phyloP scores from a whole-genome alignment of 2,888 invertebrate genomes.

The Acronicta aceris region DNA sequence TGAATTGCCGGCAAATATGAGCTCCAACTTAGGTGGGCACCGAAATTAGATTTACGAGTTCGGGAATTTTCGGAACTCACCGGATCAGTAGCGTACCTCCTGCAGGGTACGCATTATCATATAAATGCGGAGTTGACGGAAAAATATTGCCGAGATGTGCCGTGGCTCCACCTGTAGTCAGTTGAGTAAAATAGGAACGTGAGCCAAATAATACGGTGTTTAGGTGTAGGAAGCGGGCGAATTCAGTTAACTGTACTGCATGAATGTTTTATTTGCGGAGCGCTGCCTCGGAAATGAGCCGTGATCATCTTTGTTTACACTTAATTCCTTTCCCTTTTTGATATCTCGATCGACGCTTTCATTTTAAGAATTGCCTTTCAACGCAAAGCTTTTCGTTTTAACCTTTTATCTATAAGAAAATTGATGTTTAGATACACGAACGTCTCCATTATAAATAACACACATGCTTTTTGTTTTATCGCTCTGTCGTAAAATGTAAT shows the following conservation, averaged over 20 bases:
- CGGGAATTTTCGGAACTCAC: slow-evolving; percentile 85
- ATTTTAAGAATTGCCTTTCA: slow-evolving; percentile 39
- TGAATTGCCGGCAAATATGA: slow-evolving; percentile 75
- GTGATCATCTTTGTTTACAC: slow-evolving; percentile 58
- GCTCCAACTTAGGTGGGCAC: slow-evolving; percentile 70
- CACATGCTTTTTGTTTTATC: slow-evolving; percentile 30
- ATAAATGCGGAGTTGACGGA: slow-evolving; percentile 82
- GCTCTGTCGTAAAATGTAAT: slow-evolving; percentile 27
- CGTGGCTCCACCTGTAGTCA: slow-evolving; percentile 66
- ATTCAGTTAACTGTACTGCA: slow-evolving; percentile 61
- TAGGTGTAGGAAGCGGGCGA: slow-evolving; percentile 56
- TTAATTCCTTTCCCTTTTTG: slow-evolving; percentile 53
- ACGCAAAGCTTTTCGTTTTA: slow-evolving; percentile 22
- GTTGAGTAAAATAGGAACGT: slow-evolving; percentile 61
- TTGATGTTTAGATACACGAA: slow-evolving; percentile 25
- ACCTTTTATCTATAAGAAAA: slow-evolving; percentile 30
- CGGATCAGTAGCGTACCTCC: slow-evolving; percentile 81
- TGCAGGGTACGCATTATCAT: slow-evolving; percentile 76
- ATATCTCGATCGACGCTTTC: slow-evolving; percentile 48
- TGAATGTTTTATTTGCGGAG: slow-evolving; percentile 68
- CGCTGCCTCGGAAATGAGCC: slow-evolving; percentile 50
- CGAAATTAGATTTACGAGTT: slow-evolving; percentile 87
- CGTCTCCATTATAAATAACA: slow-evolving; percentile 16
- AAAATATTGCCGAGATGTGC: slow-evolving; percentile 81
- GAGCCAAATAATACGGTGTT: slow-evolving; percentile 63